Evolutionary conservation across 1,140 invertebrate species (phyloP).

Genomic region (Zaprionus capensis): DNA sequence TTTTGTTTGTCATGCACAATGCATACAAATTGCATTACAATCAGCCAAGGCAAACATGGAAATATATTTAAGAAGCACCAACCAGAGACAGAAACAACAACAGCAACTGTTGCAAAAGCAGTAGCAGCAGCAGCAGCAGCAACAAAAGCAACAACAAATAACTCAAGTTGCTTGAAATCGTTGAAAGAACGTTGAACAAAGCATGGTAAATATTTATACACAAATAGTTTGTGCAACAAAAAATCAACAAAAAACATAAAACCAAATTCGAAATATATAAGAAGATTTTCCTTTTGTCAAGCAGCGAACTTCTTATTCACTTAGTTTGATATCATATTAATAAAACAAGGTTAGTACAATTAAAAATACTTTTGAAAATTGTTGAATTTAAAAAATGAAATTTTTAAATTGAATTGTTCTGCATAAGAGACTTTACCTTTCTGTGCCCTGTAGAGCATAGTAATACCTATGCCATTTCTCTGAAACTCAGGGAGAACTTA

Average conservation of each 20-base stretch:
- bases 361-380: not conserved
- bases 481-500: not conserved
- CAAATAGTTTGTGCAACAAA: conserved; percentile 61
- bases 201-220: conserved; percentile 68
- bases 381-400: too few species aligned
- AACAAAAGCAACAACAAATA: conserved; percentile 10
- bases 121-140: conserved; percentile 38
- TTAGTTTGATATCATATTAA: not conserved
- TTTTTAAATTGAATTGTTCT: too few species aligned
- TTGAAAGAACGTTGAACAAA: conserved; percentile 33
- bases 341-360: not conserved
- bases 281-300: not conserved
- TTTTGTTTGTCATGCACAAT: conserved; percentile 74
- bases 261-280: conserved; percentile 3
- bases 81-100: conserved; percentile 37
- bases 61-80: conserved; percentile 58
- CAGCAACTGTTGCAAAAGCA: conserved; percentile 15
- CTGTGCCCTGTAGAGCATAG: not conserved
- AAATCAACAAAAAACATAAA: conserved; percentile 25
- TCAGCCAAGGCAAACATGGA: conserved; percentile 73
- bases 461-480: not conserved
- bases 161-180: conserved; percentile 21
- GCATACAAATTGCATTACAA: conserved; percentile 81
- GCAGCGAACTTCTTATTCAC: not conserved
- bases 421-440: too few species aligned